Conservation (phyloP, 2,113 vertebrate genomes). For the Pionites leucogaster region DNA sequence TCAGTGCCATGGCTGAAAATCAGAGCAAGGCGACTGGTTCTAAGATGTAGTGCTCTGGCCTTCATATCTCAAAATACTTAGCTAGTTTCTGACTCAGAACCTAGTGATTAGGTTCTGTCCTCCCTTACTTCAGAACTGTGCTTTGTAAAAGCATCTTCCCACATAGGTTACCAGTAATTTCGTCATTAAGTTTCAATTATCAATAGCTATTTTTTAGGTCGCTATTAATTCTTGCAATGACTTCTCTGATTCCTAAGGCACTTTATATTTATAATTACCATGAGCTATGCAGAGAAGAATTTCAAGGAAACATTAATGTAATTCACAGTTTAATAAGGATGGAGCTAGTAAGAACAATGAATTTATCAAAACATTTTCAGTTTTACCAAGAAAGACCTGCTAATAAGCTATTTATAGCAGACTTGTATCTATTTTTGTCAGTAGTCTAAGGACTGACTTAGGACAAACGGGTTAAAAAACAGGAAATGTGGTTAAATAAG, state of each 20-base stretch:
- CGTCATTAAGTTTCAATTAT: neutral
- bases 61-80: neutral
- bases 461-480: constrained; percentile 80
- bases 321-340: constrained; percentile 29
- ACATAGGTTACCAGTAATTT: neutral
- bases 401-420: constrained; percentile 78
- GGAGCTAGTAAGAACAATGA: constrained; percentile 54
- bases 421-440: constrained; percentile 77
- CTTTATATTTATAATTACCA: neutral
- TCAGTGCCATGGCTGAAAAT: neutral
- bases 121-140: neutral
- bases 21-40: neutral
- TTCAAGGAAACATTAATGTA: constrained; percentile 35
- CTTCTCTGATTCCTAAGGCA: neutral
- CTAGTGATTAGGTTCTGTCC: neutral
- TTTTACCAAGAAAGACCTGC: constrained; percentile 72
- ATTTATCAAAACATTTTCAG: constrained; percentile 72
- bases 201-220: neutral
- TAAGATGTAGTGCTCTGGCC: neutral
- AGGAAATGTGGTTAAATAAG: constrained; percentile 83
- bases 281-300: neutral
- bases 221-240: neutral
- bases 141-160: neutral
- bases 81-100: neutral
- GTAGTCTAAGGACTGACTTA: constrained; percentile 73